Conservation (phyloP, 2,113 vertebrate genomes). For the Acrocephalus arundinaceus region DNA sequence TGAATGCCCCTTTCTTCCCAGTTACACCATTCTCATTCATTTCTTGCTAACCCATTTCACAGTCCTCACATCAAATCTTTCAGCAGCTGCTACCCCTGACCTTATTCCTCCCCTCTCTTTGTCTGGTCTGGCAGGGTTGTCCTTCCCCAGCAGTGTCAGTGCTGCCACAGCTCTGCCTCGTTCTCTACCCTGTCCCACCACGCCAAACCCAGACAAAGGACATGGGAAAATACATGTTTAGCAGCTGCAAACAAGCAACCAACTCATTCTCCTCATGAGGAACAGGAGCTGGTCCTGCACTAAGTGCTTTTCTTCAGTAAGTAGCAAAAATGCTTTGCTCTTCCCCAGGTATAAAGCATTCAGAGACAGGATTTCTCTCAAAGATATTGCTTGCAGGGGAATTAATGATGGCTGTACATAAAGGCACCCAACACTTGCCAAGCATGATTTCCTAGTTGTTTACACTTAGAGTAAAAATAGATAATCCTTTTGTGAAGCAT, state of each 20-base stretch:
- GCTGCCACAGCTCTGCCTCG: not conserved
- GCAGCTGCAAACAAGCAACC: not conserved
- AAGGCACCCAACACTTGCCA: not conserved
- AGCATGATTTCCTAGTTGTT: not conserved
- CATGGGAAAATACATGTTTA: not conserved
- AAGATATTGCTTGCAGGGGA: not conserved
- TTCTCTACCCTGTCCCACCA: not conserved
- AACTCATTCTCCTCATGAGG: not conserved
- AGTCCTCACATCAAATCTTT: constrained; percentile 46
- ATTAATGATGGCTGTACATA: not conserved
- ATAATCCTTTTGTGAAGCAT: not conserved
- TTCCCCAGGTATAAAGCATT: not conserved
- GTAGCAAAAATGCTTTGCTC: not conserved
- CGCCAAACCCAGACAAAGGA: not conserved
- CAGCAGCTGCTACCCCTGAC: not conserved
- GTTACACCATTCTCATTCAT: not conserved
- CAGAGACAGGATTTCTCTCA: not conserved
- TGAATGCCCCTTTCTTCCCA: constrained; percentile 17
- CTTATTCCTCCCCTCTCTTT: constrained; percentile 25
- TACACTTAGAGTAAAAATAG: not conserved
- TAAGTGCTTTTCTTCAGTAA: not conserved
- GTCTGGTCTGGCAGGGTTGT: not conserved
- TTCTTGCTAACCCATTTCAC: constrained; percentile 53
- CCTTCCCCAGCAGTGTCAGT: not conserved
- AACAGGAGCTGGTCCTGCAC: not conserved